Evolutionary conservation across 2,113 vertebrate species (phyloP), one percentile per base, ranked within the genome.

Genomic region (Datnioides undecimradiatus): DNA sequence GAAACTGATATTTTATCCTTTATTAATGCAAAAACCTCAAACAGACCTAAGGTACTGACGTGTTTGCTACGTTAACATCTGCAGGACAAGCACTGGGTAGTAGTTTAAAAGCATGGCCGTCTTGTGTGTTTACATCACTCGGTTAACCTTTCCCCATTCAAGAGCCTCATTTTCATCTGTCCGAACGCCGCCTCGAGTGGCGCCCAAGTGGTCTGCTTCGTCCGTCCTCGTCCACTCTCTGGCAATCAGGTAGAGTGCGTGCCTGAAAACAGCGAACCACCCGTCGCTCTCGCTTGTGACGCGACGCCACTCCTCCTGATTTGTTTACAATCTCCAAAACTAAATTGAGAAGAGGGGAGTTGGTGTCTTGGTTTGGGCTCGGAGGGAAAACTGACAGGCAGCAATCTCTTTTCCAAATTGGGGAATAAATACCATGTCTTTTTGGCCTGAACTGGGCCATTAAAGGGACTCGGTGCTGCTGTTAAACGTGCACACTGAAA

Each of bases 191-290:
- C 60, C 70, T 91, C 40, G 38, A 92, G 88, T 80, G 71, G 71
- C 36, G 13, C 6, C 71, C 68, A 41, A 87, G 84, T 80, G 82
- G 52, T 33, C 82, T 36, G 77, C 81, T 57, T 51, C 10, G 16
- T 63, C 76, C 5, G 3, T 74, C 62, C 72, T 77, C 75, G 31
- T 60, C 51, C 75, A 59, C 79, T 76, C 76, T 72, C 10, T n/a
- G 25, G 82, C 80, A 92, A 93, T 94, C 92, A 93, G 80, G 55
- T 69, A 11, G 51, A 88, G 87, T 46, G 76, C 45, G 69, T 36
- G 48, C 57, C 40, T 65, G 69, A 65, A 64, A 81, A 79, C 67
- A 52, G 54, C 68, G 60, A 83, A 76, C 76, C 51, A 51, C 70
- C 83, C 75, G 62, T 66, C 7, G 51, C 76, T 83, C 72, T 63